Percentiles rank a stretch among this genome's conserved stretches.
Conservation (phyloP, 2,113 vertebrate species). For the Channa argus region DNA sequence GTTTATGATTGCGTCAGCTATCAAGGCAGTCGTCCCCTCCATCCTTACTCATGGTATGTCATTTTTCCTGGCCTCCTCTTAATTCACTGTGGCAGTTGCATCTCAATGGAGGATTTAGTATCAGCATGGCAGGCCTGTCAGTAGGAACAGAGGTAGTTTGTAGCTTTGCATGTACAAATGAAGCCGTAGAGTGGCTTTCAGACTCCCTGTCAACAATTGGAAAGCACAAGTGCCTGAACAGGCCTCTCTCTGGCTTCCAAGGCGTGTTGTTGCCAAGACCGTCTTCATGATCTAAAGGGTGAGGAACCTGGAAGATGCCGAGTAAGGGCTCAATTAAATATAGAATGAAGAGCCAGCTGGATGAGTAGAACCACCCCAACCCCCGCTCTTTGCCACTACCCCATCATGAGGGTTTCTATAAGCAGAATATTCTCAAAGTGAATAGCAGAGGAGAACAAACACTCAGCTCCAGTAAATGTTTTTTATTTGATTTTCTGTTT, state of each 20-base stretch:
- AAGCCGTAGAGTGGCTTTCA: conserved; percentile 43
- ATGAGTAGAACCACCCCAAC: conserved; percentile 48
- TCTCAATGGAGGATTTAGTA: conserved; percentile 42
- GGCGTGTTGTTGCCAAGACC: conserved; percentile 71
- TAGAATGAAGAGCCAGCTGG: conserved; percentile 78
- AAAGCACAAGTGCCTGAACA: conserved; percentile 63
- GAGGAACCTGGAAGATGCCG: conserved; percentile 79
- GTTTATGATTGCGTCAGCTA: conserved; percentile 68
- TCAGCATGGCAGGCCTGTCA: conserved; percentile 45
- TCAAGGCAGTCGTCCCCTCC: conserved; percentile 28
- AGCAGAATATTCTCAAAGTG: conserved; percentile 76
- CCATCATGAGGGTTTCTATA: conserved; percentile 54
- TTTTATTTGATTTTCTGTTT: conserved; percentile 73
- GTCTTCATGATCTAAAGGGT: conserved; percentile 81
- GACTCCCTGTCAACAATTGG: conserved; percentile 54
- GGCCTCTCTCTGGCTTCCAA: conserved; percentile 72
- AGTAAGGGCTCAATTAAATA: conserved; percentile 84
- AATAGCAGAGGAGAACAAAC: conserved; percentile 69
- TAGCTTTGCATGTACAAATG: conserved; percentile 47
- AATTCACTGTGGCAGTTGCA: conserved; percentile 55
- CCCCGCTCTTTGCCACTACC: conserved; percentile 42
- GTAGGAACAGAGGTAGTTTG: conserved; percentile 21
- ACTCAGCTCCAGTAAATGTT: conserved; percentile 61
- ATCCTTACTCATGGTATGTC: conserved; percentile 41
- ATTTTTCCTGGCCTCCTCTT: conserved; percentile 24